These are phyloP conservation scores for Dendrolimus kikuchii DNA, from an alignment of 1,140 invertebrate species.

Conservation along the genomic window DNA sequence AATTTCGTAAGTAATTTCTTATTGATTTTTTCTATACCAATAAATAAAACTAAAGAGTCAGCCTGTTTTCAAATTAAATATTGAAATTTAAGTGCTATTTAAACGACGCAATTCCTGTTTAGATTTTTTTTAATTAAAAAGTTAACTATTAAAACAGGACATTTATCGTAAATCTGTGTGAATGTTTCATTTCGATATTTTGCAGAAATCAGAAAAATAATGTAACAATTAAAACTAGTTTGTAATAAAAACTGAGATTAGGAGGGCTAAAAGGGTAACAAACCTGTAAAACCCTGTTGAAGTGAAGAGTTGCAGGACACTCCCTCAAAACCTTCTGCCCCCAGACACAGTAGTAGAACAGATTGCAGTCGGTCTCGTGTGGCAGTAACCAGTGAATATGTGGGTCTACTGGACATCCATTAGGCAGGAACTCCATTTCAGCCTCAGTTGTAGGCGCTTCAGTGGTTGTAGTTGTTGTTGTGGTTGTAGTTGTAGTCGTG, in stretches of 20 bases:
- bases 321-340: conserved; percentile 53
- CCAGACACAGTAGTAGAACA: conserved; percentile 75
- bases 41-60: too few species aligned
- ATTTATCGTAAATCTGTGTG: too few species aligned
- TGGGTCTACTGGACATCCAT: conserved; percentile 48
- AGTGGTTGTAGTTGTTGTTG: conserved; percentile 6
- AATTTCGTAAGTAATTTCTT: too few species aligned
- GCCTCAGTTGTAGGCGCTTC: conserved; percentile 3
- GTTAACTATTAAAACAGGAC: too few species aligned
- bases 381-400: conserved; percentile 57
- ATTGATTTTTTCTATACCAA: too few species aligned
- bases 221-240: conserved; percentile 6
- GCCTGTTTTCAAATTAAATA: too few species aligned
- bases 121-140: too few species aligned
- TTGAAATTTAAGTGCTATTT: too few species aligned
- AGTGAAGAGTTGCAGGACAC: conserved; percentile 73
- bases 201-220: not conserved
- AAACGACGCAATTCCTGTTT: too few species aligned
- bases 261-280: conserved; percentile 6
- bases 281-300: conserved; percentile 67
- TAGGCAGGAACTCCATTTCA: conserved; percentile 25
- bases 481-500: conserved; percentile 6
- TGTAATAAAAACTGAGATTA: not conserved
- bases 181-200: too few species aligned
- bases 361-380: conserved; percentile 69